A percentile compares a stretch with the other conserved stretches of the same genome.
phyloP scores from a whole-genome alignment of 64 coral and sea anemone genomes.

The Orbicella faveolata region DNA sequence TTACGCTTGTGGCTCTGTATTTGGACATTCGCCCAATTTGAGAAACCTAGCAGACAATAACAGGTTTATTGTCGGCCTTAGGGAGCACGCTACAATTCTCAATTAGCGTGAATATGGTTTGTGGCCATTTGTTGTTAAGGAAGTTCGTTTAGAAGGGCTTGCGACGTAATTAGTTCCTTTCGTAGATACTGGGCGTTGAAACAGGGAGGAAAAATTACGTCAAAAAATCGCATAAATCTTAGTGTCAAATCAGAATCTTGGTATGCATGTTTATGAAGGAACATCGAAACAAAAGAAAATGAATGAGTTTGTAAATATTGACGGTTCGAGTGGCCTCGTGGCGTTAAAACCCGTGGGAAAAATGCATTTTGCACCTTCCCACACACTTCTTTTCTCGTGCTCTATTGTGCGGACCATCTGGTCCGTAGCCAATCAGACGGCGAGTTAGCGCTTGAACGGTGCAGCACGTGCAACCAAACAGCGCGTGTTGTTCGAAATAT shows the following conservation, averaged over 20 bases:
- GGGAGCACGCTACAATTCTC: not conserved
- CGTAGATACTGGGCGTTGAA: not conserved
- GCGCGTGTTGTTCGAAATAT: not conserved
- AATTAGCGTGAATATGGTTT: not conserved
- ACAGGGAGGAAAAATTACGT: not conserved
- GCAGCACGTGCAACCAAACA: constrained; percentile 8
- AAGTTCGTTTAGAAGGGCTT: not conserved
- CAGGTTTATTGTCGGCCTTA: not conserved
- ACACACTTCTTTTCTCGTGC: constrained; percentile 47
- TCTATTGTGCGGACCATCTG: constrained; percentile 27
- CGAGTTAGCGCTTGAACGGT: not conserved
- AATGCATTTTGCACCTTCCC: constrained; percentile 36
- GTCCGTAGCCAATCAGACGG: constrained; percentile 25
- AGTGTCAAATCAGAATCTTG: not conserved
- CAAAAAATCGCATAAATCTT: not conserved
- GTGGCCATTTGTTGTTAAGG: not conserved
- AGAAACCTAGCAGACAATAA: not conserved
- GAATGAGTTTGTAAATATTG: constrained; percentile 45
- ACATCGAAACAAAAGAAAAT: constrained; percentile 14
- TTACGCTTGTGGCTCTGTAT: not conserved
- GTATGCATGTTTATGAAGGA: not conserved
- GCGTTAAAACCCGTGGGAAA: constrained; percentile 46
- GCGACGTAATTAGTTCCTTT: not conserved
- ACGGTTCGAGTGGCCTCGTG: constrained; percentile 40
- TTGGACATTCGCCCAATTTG: not conserved